phyloP scores from a whole-genome alignment of 2,113 vertebrate genomes.

The Xiphorhynchus elegans region DNA sequence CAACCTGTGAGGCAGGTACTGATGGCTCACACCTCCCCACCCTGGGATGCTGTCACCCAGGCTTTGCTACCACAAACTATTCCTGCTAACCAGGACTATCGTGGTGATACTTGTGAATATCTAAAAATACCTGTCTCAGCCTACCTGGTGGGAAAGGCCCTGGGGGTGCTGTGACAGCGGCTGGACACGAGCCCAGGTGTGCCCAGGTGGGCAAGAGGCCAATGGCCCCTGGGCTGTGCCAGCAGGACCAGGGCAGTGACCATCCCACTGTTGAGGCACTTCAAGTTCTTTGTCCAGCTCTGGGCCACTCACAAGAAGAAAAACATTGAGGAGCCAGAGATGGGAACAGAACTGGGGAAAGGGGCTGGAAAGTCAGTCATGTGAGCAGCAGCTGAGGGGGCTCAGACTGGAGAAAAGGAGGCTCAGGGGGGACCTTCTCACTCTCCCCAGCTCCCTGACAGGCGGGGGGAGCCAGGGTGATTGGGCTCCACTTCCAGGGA shows the following conservation, averaged over 20 bases:
- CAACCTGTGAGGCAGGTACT: not conserved
- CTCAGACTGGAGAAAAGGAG: not conserved
- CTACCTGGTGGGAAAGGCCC: not conserved
- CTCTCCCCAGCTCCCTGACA: not conserved
- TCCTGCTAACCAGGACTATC: not conserved
- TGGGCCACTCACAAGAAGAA: not conserved
- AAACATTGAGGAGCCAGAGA: not conserved
- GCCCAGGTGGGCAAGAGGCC: not conserved
- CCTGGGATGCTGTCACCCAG: not conserved
- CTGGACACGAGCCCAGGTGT: not conserved
- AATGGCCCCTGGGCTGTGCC: not conserved
- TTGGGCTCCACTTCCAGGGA: not conserved
- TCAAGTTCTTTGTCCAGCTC: not conserved
- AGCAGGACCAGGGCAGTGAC: not conserved
- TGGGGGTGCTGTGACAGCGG: not conserved
- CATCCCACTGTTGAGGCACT: not conserved
- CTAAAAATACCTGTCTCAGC: not conserved
- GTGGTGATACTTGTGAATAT: not conserved
- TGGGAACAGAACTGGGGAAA: not conserved
- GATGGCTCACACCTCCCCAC: not conserved
- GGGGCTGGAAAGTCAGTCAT: not conserved
- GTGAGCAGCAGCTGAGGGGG: not conserved
- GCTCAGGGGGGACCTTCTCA: not conserved
- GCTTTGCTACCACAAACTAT: not conserved
- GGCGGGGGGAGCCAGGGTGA: not conserved